Evolutionary conservation across 1,140 invertebrate species (phyloP).

Genomic region (Eurosta solidaginis): DNA sequence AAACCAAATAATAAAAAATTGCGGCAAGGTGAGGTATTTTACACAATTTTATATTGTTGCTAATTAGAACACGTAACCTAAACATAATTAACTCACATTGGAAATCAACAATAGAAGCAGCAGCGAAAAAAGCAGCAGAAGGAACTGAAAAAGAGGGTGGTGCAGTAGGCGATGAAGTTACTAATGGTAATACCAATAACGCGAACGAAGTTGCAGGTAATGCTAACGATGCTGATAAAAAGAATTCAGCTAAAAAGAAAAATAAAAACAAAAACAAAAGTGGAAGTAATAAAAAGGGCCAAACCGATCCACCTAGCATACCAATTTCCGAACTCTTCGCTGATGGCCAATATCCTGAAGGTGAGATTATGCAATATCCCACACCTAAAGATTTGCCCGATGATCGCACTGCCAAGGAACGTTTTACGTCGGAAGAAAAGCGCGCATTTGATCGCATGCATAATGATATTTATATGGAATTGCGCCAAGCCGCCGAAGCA

Average conservation of each 20-base stretch:
- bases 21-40: conserved; percentile 51
- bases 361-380: conserved; percentile 79
- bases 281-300: conserved; percentile 59
- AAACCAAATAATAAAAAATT: conserved; percentile 58
- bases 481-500: conserved; percentile 94
- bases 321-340: conserved; percentile 85
- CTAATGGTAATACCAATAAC: conserved; percentile 57
- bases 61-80: not conserved
- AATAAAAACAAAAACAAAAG: conserved; percentile 74
- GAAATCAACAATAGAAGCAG: not conserved
- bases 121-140: conserved; percentile 44
- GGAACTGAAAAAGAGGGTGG: conserved; percentile 37
- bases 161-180: conserved; percentile 34
- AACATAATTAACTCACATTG: not conserved
- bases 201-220: conserved; percentile 61
- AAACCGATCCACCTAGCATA: conserved; percentile 85
- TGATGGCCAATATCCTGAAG: conserved; percentile 78
- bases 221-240: conserved; percentile 60
- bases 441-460: conserved; percentile 78
- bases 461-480: conserved; percentile 92
- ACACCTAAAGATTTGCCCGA: conserved; percentile 68
- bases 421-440: conserved; percentile 91
- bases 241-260: conserved; percentile 72
- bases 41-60: not conserved
- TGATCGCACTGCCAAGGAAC: conserved; percentile 83